phyloP scores from a whole-genome alignment of 2,888 invertebrate genomes.

The Andrena marginata region DNA sequence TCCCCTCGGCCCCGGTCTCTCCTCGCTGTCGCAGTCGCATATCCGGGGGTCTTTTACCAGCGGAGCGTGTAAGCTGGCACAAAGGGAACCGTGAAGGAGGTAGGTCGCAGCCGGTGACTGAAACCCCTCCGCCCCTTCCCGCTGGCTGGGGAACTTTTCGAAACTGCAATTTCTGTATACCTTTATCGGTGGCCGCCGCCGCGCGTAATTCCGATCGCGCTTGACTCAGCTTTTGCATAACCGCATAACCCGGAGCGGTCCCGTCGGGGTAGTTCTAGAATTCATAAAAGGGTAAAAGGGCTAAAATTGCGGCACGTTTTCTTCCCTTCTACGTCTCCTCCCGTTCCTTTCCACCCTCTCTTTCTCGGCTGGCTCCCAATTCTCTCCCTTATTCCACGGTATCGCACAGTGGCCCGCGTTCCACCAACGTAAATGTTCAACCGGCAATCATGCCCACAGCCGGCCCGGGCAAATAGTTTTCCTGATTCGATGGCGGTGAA shows the following conservation, averaged over 20 bases:
- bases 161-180: slow-evolving; percentile 74
- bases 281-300: slow-evolving; percentile 72
- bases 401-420: slow-evolving; percentile 1
- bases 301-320: slow-evolving; percentile 64
- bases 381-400: slow-evolving; percentile 21
- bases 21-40: slow-evolving; percentile 64
- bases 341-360: slow-evolving; percentile 24
- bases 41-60: slow-evolving; percentile 70
- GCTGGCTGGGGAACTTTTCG: slow-evolving; percentile 58
- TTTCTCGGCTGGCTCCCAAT: neutral
- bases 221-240: slow-evolving; percentile 76
- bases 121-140: slow-evolving; percentile 20
- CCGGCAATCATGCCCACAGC: slow-evolving; percentile 51
- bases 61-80: slow-evolving; percentile 61
- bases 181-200: slow-evolving; percentile 71
- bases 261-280: slow-evolving; percentile 64
- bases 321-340: slow-evolving; percentile 13
- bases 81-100: slow-evolving; percentile 52
- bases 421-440: slow-evolving; percentile 36
- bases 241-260: slow-evolving; percentile 68
- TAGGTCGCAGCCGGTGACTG: slow-evolving; percentile 60
- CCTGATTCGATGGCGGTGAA: slow-evolving; percentile 49
- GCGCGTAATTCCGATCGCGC: slow-evolving; percentile 76
- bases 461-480: slow-evolving; percentile 57
- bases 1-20: neutral